Percentiles rank a stretch among this genome's conserved stretches.
Conservation (phyloP, 64 coral and sea anemone genomes). For the Montipora capricornis region DNA sequence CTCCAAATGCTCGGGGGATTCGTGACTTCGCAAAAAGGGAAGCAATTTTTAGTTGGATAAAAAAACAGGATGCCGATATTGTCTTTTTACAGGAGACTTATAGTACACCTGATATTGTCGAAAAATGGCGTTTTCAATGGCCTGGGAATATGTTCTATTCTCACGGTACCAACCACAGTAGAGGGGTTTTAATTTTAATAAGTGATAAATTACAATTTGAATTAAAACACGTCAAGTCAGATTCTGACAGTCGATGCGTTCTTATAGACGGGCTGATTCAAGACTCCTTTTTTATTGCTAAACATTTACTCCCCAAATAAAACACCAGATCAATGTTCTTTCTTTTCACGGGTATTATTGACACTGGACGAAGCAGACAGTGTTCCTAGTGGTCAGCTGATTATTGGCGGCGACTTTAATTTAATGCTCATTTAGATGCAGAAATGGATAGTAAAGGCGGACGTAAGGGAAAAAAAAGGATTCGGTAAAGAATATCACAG, state of each 20-base stretch:
- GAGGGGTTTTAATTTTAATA: not conserved
- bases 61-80: not conserved
- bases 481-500: not conserved
- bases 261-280: not conserved
- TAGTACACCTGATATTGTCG: not conserved
- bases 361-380: not conserved
- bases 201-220: not conserved
- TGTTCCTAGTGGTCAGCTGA: not conserved
- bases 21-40: not conserved
- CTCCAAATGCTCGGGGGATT: not conserved
- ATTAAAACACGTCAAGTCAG: not conserved
- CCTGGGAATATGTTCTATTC: not conserved
- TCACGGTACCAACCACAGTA: not conserved
- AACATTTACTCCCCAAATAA: not conserved
- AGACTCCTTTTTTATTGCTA: not conserved
- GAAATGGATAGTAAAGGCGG: not conserved
- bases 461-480: not conserved
- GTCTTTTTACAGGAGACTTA: not conserved
- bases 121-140: not conserved
- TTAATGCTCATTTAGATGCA: not conserved
- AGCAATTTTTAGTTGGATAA: not conserved
- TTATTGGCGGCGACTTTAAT: not conserved
- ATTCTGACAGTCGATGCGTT: not conserved
- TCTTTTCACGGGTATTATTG: not conserved
- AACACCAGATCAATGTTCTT: not conserved